Evolutionary conservation across 2,888 invertebrate species (phyloP), one percentile per base, ranked within the genome.

Genomic region (Habroteleia sp.): DNA sequence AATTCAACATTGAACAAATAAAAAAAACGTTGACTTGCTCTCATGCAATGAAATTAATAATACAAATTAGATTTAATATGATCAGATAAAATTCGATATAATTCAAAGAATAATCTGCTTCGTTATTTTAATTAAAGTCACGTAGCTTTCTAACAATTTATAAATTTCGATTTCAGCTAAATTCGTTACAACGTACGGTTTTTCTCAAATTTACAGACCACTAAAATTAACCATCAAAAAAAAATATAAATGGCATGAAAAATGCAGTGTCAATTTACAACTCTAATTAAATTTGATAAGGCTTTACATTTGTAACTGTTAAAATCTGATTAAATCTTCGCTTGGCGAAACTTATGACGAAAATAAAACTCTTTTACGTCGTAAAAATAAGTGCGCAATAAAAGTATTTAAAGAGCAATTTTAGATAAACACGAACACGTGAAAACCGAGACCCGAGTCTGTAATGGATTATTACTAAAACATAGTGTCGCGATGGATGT

Each of bases 321-420:
- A 50, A 50, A 35, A 7, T 50, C 35, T 11, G 11, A 50, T 23
- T 46, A 46, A 46, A 50, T 50, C 35, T 35, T 35, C 13, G 4
- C 35, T 3, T 31, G n/a, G n/a, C 50, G n/a, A n/a, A 50, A 33
- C 23, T 35, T 23, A 25, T 37, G 52, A 52, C 41, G 23, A 41
- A 41, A 31, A 31, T 42, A 42, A 31, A 42, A 27, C 41, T 2
- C 7, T 56, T 42, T 56, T 56, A 56, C 29, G 42, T 10, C 31
- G 8, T 11, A 10, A 58, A 44, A 44, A 14, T 10, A 35, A 33
- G 44, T 58, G 58, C 44, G 44, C 58, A 44, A 33, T 44, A 8
- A 42, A 58, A 58, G 46, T 60, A 46, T 60, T 46, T 46, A 37
- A 52, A 42, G 41, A 62, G 35, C 16, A 50, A 62, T 50, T 62